Conservation (phyloP, 2,113 vertebrate genomes). For the Atractosteus spatula region DNA sequence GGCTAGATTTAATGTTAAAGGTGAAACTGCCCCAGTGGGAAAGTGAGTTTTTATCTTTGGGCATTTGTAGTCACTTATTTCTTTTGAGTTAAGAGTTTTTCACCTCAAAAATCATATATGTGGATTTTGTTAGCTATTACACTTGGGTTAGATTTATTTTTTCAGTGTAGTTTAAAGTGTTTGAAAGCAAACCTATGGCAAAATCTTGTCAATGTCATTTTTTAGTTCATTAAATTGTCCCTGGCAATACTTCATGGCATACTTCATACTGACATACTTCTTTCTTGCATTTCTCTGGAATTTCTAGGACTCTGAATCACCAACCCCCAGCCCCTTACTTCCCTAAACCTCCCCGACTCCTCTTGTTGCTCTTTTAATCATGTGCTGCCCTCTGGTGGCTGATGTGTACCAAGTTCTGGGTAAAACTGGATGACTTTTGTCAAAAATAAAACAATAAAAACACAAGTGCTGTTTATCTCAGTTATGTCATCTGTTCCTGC, state of each 20-base stretch:
- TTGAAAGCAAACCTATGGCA: slow-evolving; percentile 33
- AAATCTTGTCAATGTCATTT: not conserved
- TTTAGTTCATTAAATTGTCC: no score
- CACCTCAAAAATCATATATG: no score
- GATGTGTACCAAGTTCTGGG: not conserved
- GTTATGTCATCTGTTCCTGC: not conserved
- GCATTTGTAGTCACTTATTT: not conserved
- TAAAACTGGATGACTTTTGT: not conserved
- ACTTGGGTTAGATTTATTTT: not conserved
- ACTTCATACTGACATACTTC: not conserved
- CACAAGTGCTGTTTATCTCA: not conserved
- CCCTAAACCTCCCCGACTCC: no score
- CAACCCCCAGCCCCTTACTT: not conserved
- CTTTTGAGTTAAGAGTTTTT: not conserved
- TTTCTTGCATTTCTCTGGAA: not conserved
- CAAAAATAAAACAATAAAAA: not conserved
- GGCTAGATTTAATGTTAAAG: no score
- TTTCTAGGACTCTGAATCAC: not conserved
- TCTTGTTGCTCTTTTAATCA: not conserved
- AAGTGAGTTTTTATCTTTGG: slow-evolving; percentile 8
- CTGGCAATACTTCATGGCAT: not conserved
- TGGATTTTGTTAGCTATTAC: no score
- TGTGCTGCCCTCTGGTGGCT: slow-evolving; percentile 14
- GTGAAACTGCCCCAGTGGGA: no score
- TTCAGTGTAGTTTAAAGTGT: not conserved